A percentile compares a stretch with the other conserved stretches of the same genome.
These are phyloP conservation scores for Dichetophora obliterata DNA, from an alignment of 2,888 invertebrate species.

Conservation along the genomic window DNA sequence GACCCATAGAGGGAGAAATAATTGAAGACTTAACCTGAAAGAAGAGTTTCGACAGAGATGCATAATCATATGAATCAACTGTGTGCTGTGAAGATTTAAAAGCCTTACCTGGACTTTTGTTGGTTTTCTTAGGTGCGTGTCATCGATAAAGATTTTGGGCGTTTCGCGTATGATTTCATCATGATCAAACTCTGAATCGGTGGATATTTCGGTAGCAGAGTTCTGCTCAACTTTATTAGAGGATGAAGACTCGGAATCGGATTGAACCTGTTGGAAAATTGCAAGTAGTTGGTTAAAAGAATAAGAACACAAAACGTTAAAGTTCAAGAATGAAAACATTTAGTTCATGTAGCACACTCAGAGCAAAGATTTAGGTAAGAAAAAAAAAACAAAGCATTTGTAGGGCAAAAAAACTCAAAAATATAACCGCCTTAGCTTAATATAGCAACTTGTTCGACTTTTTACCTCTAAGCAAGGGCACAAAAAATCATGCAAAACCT, in stretches of 20 bases:
- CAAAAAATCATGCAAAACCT: conserved; percentile 30
- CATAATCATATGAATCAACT: no score
- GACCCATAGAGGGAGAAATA: conserved; percentile 55
- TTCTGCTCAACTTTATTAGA: conserved; percentile 82
- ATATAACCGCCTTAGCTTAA: background rate
- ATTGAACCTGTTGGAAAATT: conserved; percentile 73
- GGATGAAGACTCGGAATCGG: conserved; percentile 76
- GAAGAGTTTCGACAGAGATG: background rate
- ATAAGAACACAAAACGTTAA: background rate
- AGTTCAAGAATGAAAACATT: conserved; percentile 31
- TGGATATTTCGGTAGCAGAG: conserved; percentile 92
- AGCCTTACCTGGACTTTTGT: conserved; percentile 75
- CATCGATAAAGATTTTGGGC: conserved; percentile 83
- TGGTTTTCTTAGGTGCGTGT: conserved; percentile 74
- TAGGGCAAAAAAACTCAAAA: no score
- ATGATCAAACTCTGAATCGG: conserved; percentile 92
- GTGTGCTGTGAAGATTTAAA: background rate
- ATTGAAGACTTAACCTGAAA: conserved; percentile 65
- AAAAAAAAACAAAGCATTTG: conserved; percentile 13
- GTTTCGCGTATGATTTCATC: conserved; percentile 78
- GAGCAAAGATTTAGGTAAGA: background rate
- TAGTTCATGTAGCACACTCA: conserved; percentile 41
- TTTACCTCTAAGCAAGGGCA: conserved; percentile 20
- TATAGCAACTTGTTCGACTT: conserved; percentile 1
- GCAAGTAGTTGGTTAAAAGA: conserved; percentile 10